A percentile compares a stretch with the other conserved stretches of the same genome.
Evolutionary conservation across 2,113 vertebrate genomes (phyloP).

Genomic region (Urocolius indicus): DNA sequence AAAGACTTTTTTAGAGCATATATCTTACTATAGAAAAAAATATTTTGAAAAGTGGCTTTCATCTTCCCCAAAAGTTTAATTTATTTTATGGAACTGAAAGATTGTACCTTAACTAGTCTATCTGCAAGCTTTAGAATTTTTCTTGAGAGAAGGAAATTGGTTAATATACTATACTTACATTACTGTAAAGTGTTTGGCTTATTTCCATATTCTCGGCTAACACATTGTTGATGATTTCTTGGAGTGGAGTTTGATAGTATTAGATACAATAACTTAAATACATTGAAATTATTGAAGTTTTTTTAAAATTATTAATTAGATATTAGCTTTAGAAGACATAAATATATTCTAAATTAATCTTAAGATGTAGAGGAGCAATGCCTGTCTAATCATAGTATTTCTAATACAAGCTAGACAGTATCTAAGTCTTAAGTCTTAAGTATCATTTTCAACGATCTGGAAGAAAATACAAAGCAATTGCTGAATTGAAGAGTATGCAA

Average conservation of each 20-base stretch:
- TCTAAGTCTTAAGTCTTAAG: neutral
- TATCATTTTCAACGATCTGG: neutral
- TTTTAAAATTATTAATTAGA: neutral
- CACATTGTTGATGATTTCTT: neutral
- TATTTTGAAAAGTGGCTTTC: neutral
- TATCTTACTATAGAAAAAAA: neutral
- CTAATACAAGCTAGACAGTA: neutral
- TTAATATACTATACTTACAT: neutral
- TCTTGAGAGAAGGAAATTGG: neutral
- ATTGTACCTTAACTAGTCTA: neutral
- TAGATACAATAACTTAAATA: neutral
- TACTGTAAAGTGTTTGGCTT: neutral
- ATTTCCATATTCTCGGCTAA: neutral
- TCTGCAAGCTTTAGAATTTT: neutral
- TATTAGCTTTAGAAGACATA: neutral
- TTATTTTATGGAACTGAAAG: conserved; percentile 55
- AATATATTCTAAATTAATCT: neutral
- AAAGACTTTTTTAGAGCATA: neutral
- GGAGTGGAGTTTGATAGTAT: neutral
- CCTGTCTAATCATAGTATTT: neutral
- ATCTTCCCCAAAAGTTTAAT: conserved; percentile 28
- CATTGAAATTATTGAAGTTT: neutral
- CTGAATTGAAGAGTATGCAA: neutral
- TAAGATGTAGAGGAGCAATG: neutral
- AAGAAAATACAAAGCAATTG: neutral